A percentile compares a stretch with the other conserved stretches of the same genome.
These are phyloP conservation scores for Microchrysa polita DNA, from an alignment of 2,888 invertebrate genomes.

Conservation along the genomic window DNA sequence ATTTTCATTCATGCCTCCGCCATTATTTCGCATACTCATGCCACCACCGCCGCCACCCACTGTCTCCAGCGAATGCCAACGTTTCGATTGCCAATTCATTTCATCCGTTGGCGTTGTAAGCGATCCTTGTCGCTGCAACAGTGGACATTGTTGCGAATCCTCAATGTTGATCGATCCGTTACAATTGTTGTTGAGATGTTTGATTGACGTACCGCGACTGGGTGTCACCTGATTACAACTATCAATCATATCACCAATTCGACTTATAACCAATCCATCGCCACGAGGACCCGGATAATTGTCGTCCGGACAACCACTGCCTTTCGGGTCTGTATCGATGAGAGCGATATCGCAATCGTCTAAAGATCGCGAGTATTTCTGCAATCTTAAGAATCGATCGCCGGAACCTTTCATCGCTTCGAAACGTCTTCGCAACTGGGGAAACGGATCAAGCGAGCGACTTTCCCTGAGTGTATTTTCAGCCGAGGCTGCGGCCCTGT, in stretches of 20 bases:
- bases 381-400: conserved; percentile 61
- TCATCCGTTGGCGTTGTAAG: conserved; percentile 60
- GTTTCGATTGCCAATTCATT: conserved; percentile 69
- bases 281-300: conserved; percentile 22
- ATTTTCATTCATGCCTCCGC: conserved; percentile 53
- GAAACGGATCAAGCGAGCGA: conserved; percentile 74
- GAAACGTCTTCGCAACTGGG: conserved; percentile 60
- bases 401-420: conserved; percentile 57
- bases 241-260: conserved; percentile 33
- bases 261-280: conserved; percentile 21
- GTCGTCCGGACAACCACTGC: conserved; percentile 25
- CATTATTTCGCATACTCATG: conserved; percentile 55
- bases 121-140: conserved; percentile 63
- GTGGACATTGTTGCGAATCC: conserved; percentile 60
- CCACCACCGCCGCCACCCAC: conserved; percentile 63
- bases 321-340: conserved; percentile 50
- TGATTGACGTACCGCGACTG: conserved; percentile 48
- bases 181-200: conserved; percentile 64
- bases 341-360: conserved; percentile 57
- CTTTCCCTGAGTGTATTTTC: conserved; percentile 67
- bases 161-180: conserved; percentile 63
- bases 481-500: neutral
- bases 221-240: conserved; percentile 55
- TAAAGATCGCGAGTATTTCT: conserved; percentile 59
- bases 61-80: conserved; percentile 83